Evolutionary conservation across 2,797 vertebrate genomes (phyloP).

Genomic region (Perodicticus potto): DNA sequence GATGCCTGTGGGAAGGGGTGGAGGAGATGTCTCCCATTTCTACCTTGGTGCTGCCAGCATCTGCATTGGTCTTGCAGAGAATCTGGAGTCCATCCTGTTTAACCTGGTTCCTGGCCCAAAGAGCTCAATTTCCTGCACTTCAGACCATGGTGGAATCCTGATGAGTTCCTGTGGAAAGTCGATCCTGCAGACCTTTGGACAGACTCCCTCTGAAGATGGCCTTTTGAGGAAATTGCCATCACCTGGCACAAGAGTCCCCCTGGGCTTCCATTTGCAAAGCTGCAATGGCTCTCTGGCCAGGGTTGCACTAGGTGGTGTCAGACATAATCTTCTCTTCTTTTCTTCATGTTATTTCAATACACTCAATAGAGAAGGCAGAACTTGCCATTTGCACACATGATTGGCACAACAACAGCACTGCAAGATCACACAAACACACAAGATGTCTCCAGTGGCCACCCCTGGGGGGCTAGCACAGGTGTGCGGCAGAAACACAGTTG

Average conservation of each 20-base stretch:
- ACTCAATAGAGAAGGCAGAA: not conserved
- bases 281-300: no score
- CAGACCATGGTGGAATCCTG: constrained; percentile 12
- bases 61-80: constrained; percentile 8
- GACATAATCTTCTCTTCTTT: not conserved
- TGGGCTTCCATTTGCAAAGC: not conserved
- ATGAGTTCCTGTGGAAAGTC: not conserved
- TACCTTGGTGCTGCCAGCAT: not conserved
- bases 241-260: not conserved
- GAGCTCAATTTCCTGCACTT: constrained; percentile 69
- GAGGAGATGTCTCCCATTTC: fast-evolving
- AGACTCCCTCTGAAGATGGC: not conserved
- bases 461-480: fast-evolving
- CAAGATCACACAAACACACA: not conserved
- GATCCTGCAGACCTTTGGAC: not conserved
- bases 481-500: not conserved
- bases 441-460: not conserved
- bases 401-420: not conserved
- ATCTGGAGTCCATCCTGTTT: constrained; percentile 54
- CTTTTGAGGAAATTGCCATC: constrained; percentile 30
- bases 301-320: fast-evolving
- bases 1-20: not conserved
- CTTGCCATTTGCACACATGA: not conserved
- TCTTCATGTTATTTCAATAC: not conserved
- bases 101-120: constrained; percentile 57